A percentile compares a stretch with the other conserved stretches of the same genome.
Evolutionary conservation across 2,797 vertebrate species (phyloP).

Genomic region (Labeo calbasu): DNA sequence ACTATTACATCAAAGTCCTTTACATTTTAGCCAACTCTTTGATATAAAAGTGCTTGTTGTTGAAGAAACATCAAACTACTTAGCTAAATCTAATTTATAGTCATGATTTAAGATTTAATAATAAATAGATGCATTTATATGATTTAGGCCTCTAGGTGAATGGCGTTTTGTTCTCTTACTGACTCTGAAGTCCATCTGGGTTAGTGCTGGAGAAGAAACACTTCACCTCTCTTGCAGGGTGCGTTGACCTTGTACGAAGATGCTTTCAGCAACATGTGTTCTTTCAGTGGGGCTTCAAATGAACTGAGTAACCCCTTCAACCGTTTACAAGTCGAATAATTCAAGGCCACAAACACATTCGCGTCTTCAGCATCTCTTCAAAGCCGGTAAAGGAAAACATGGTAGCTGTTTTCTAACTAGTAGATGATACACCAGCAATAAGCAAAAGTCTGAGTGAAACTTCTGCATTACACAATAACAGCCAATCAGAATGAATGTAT

Average conservation of each 20-base stretch:
- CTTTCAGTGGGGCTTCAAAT: conserved; percentile 9
- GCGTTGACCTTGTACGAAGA: conserved; percentile 22
- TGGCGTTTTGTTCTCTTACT: not conserved
- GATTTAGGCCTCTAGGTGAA: not conserved
- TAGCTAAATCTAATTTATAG: not conserved
- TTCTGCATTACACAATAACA: not conserved
- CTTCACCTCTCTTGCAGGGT: conserved; percentile 35
- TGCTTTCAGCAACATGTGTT: conserved; percentile 19
- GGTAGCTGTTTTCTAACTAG: not conserved
- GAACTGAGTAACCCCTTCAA: not conserved
- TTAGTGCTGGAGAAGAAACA: conserved; percentile 24
- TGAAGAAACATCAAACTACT: not conserved
- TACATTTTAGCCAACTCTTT: not conserved
- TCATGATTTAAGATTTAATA: not conserved
- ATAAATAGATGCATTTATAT: not conserved
- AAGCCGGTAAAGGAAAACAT: not conserved
- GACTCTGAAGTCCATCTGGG: conserved; percentile 18
- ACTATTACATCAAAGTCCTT: too few relatives aligned
- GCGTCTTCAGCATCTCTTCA: not conserved
- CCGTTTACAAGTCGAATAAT: not conserved
- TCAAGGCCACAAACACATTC: not conserved
- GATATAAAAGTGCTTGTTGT: not conserved
- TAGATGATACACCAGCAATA: not conserved
- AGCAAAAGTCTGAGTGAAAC: not conserved
- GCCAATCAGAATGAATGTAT: not conserved